Conservation (phyloP, 2,113 vertebrate genomes). For the Monarcha castaneiventris region DNA sequence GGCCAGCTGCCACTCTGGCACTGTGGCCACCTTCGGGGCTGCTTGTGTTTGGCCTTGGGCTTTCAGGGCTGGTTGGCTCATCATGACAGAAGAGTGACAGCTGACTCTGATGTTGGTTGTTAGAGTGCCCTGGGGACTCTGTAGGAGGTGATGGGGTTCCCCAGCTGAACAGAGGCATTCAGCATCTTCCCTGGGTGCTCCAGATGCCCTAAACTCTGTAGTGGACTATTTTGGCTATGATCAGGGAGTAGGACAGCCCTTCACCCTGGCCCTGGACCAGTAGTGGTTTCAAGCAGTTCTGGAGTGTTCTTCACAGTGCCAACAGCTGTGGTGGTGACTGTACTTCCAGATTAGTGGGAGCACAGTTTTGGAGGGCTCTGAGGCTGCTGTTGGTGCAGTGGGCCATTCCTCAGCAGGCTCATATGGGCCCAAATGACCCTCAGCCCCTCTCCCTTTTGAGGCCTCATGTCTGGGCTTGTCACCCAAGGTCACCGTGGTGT, state of each 20-base stretch:
- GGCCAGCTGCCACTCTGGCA: background rate
- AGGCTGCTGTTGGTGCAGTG: background rate
- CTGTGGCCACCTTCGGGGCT: background rate
- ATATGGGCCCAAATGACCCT: background rate
- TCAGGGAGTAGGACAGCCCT: background rate
- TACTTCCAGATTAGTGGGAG: background rate
- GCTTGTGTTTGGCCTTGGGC: background rate
- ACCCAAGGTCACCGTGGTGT: background rate
- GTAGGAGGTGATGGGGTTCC: background rate
- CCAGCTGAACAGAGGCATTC: background rate
- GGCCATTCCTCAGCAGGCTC: background rate
- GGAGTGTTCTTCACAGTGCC: background rate
- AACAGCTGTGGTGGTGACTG: background rate
- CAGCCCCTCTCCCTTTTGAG: background rate
- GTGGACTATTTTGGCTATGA: background rate
- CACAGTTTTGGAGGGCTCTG: background rate
- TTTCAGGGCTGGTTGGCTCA: background rate
- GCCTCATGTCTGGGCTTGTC: rapidly evolving
- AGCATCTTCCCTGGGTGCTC: background rate
- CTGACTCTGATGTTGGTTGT: background rate
- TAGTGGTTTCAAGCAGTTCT: background rate
- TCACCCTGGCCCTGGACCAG: background rate
- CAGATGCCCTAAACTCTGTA: background rate
- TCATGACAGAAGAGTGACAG: rapidly evolving
- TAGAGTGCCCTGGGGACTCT: background rate